These are phyloP conservation scores for Myripristis jacobus DNA, from an alignment of 2,797 vertebrate genomes.

Conservation along the genomic window DNA sequence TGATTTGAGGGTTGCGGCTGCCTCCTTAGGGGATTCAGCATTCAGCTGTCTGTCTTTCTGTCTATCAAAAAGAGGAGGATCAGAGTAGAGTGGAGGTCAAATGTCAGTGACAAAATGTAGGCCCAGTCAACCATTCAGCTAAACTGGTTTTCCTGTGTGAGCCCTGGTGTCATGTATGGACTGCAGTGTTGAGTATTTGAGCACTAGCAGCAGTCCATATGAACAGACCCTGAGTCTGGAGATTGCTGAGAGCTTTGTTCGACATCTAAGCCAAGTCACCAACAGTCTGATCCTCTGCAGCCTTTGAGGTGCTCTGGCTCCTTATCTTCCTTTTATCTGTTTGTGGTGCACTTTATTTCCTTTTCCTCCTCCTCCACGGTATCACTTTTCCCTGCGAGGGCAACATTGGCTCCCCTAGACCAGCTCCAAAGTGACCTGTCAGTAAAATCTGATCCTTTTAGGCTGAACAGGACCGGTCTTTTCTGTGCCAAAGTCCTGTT, in stretches of 20 bases:
- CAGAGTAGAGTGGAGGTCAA: constrained; percentile 6
- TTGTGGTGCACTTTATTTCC: constrained; percentile 76
- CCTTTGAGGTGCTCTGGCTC: constrained; percentile 42
- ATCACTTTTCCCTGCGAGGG: constrained; percentile 83
- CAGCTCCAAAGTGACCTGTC: constrained; percentile 77
- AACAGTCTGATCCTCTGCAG: constrained; percentile 51
- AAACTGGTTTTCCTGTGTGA: constrained; percentile 15
- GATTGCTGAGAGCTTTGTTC: constrained; percentile 38
- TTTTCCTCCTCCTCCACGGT: constrained; percentile 61
- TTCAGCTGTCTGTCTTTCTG: constrained; percentile 28
- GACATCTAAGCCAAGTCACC: constrained; percentile 29
- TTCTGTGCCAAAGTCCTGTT: constrained; percentile 76
- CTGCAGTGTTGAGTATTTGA: constrained; percentile 13
- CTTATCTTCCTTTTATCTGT: constrained; percentile 75
- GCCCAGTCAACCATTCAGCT: constrained; percentile 20
- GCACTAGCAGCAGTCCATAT: constrained; percentile 2
- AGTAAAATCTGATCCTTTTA: constrained; percentile 85
- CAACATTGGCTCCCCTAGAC: constrained; percentile 70
- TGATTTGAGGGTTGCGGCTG: constrained; percentile 38
- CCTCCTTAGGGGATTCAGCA: constrained; percentile 14
- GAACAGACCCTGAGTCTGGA: constrained; percentile 7
- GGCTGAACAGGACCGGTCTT: constrained; percentile 67
- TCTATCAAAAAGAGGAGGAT: constrained; percentile 15
- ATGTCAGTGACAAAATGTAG: constrained; percentile 18
- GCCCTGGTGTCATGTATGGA: constrained; percentile 7